Base-by-base conservation (phyloP, 1,140 invertebrate species). In the Tetramorium parvispinum region DNA sequence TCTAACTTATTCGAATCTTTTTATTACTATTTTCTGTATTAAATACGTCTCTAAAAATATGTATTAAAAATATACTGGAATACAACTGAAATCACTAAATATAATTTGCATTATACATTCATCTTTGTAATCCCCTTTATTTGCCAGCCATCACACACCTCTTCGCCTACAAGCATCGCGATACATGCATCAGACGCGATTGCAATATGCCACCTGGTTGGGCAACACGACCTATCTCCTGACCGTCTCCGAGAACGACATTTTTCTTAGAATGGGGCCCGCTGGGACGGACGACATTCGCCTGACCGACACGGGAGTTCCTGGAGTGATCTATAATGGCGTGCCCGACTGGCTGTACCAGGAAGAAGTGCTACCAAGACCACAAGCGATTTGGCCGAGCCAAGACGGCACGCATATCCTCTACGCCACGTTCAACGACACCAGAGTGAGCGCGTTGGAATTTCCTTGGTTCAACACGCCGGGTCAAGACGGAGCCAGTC, bases 331-430 rank as follows among this genome's bases (percentile, higher is more conserved):
- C 59, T 99, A 98, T 95, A 99, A 99, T 95, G 98, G 98, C 32
- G 96, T 99, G 32, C 98, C 98, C 0, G 98, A 99, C 94, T 99
- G 98, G 98, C 94, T 99, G 2, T 99, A 99, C 95, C 98, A 99
- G 96, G 97, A 98, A 94, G 97, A 98, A 94, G 97, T 98, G 86
- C 95, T 97, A 89, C 96, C 97, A 77, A 96, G 95, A 70, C 96
- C 97, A 13, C 96, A 97, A 92, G 98, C 98, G 0, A 94, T 98
- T 65, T 99, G 98, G 98, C 97, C 97, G 71, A 98, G 98, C 55
- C 95, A 96, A 1, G 97, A 98, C 92, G 98, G 98, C 32, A 96
- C 96, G 2, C 97, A 97, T 89, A 96, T 99, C 27, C 96, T 98
- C 91, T 99, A 97, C 94, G 98, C 97, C 0, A 96, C 97, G 43